Percentiles rank a stretch among this genome's conserved stretches.
phyloP scores from a whole-genome alignment of 2,113 vertebrate species.

The Platichthys stellatus region DNA sequence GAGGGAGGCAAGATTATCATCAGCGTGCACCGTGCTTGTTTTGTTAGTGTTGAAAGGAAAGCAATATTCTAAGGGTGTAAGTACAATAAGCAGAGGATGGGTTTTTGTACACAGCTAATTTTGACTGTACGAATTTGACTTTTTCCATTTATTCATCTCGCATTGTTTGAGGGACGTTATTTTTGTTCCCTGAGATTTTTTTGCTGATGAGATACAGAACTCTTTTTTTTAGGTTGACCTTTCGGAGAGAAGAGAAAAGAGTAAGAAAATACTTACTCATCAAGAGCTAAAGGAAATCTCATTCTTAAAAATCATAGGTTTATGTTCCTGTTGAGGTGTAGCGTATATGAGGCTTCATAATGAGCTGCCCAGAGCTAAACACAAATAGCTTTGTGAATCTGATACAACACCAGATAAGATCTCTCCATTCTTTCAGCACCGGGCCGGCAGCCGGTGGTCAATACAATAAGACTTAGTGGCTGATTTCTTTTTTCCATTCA shows the following conservation, averaged over 20 bases:
- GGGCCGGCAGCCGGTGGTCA: slow-evolving; percentile 59
- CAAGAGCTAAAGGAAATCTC: slow-evolving; percentile 25
- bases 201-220: slow-evolving; percentile 19
- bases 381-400: slow-evolving; percentile 64
- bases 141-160: slow-evolving; percentile 46
- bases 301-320: slow-evolving; percentile 14
- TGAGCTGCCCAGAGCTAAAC: slow-evolving; percentile 45
- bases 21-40: slow-evolving; percentile 73
- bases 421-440: slow-evolving; percentile 64
- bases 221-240: slow-evolving; percentile 37
- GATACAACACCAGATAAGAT: slow-evolving; percentile 74
- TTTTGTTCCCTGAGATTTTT: slow-evolving; percentile 39
- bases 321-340: slow-evolving; percentile 10
- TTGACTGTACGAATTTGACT: slow-evolving; percentile 52
- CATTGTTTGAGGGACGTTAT: slow-evolving; percentile 38
- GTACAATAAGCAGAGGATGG: slow-evolving; percentile 60
- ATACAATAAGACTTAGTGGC: slow-evolving; percentile 77
- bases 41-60: slow-evolving; percentile 73
- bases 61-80: slow-evolving; percentile 67
- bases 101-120: slow-evolving; percentile 57
- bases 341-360: slow-evolving; percentile 31
- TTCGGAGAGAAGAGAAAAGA: slow-evolving; percentile 33
- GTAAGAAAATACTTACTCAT: not conserved
- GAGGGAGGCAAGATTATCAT: slow-evolving; percentile 79
- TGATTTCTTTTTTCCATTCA: slow-evolving; percentile 67